These are phyloP conservation scores for Gobio gobio DNA, from an alignment of 2,113 vertebrate genomes.

Conservation along the genomic window DNA sequence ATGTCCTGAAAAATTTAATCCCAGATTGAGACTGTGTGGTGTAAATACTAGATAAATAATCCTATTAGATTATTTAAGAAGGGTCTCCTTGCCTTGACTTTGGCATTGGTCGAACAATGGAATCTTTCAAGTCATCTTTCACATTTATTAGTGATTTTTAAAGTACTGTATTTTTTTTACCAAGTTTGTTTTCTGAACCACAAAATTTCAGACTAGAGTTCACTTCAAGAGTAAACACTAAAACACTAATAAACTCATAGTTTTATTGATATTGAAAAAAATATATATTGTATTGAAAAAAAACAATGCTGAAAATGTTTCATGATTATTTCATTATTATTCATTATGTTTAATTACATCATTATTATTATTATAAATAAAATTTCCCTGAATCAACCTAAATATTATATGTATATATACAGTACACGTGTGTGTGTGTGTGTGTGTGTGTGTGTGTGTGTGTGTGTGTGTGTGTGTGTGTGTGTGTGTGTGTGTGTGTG, in stretches of 20 bases:
- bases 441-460: too few species aligned
- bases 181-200: background rate
- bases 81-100: conserved; percentile 46
- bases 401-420: too few species aligned
- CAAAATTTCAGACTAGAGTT: background rate
- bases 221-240: background rate
- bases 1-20: conserved; percentile 51
- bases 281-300: background rate
- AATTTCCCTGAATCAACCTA: background rate
- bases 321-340: too few species aligned
- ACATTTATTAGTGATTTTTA: background rate
- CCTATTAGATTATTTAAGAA: conserved; percentile 48
- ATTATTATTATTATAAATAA: background rate
- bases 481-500: too few species aligned
- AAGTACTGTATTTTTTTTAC: background rate
- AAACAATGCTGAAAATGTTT: background rate
- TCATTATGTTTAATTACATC: too few species aligned
- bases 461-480: too few species aligned
- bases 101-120: conserved; percentile 42
- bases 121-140: conserved; percentile 50
- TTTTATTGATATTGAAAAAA: background rate
- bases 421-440: too few species aligned
- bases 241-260: background rate
- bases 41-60: conserved; percentile 63
- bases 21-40: conserved; percentile 38